Conservation (phyloP, 2,113 vertebrate species). For the Amazona vittata region DNA sequence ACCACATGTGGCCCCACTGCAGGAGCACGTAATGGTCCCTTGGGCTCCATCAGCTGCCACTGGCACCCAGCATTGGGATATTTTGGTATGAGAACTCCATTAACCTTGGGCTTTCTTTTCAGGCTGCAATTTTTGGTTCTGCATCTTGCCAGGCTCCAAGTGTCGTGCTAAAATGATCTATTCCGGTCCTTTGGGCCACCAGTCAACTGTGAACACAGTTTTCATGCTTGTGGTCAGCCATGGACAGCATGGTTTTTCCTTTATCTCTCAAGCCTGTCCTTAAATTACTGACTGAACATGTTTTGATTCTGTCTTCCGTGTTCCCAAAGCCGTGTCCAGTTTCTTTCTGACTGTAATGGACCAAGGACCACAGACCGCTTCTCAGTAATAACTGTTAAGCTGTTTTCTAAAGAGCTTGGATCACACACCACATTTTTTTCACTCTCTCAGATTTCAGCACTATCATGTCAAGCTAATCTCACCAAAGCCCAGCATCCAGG, state of each 20-base stretch:
- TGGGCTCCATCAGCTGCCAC: accelerated
- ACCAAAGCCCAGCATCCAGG: neutral
- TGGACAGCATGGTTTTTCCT: neutral
- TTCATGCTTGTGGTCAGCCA: neutral
- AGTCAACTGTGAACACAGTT: neutral
- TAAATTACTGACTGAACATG: neutral
- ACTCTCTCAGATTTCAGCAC: neutral
- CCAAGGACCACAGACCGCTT: neutral
- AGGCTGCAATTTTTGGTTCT: neutral
- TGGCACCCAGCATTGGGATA: accelerated
- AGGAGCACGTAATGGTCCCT: neutral
- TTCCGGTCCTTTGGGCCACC: neutral
- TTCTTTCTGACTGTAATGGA: neutral
- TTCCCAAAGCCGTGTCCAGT: neutral
- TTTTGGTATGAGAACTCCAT: neutral
- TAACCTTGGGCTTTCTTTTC: neutral
- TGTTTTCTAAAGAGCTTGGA: neutral
- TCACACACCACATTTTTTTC: neutral
- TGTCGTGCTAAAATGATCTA: neutral
- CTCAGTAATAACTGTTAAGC: neutral
- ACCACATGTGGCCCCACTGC: accelerated
- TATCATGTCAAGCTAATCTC: neutral
- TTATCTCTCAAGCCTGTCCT: neutral
- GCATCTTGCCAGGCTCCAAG: neutral
- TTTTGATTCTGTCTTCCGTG: neutral